Percentiles rank a stretch among this genome's conserved stretches.
These are phyloP conservation scores for Brachyopa scutellaris DNA, from an alignment of 2,888 invertebrate genomes.

Conservation along the genomic window DNA sequence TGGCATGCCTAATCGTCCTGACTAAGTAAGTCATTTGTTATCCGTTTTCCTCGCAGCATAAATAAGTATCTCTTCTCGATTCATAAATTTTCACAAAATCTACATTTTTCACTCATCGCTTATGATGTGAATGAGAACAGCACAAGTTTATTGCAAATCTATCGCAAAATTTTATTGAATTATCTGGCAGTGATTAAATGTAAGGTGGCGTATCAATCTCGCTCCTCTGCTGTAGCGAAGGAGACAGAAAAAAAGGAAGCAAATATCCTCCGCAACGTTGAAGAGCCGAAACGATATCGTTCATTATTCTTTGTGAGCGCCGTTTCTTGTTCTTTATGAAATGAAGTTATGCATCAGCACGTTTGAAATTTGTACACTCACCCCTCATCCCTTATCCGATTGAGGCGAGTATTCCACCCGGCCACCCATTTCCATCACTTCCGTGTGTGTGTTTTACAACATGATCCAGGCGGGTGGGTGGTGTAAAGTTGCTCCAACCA, in stretches of 20 bases:
- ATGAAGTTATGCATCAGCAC: conserved; percentile 73
- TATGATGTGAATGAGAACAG: background rate
- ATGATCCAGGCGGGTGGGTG: conserved; percentile 33
- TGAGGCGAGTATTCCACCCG: background rate
- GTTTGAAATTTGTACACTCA: conserved; percentile 66
- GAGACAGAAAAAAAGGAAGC: conserved; percentile 20
- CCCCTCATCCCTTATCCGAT: background rate
- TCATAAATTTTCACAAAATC: conserved; percentile 31
- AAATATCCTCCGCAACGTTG: conserved; percentile 58
- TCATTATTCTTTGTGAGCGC: conserved; percentile 63
- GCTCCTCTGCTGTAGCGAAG: conserved; percentile 7
- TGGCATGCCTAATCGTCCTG: conserved; percentile 16
- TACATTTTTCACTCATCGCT: conserved; percentile 22
- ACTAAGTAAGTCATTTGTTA: conserved; percentile 29
- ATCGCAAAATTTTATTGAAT: conserved; percentile 67
- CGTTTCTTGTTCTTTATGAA: conserved; percentile 63
- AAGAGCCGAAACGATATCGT: conserved; percentile 66
- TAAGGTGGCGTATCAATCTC: conserved; percentile 19
- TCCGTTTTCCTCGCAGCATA: background rate
- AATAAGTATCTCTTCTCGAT: background rate
- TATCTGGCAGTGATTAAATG: conserved; percentile 67
- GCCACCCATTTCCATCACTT: conserved; percentile 32
- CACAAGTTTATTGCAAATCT: conserved; percentile 60
- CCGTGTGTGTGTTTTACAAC: conserved; percentile 57
- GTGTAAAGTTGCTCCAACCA: conserved; percentile 29